Conservation (phyloP, 1,140 invertebrate species). For the Atta cephalotes region DNA sequence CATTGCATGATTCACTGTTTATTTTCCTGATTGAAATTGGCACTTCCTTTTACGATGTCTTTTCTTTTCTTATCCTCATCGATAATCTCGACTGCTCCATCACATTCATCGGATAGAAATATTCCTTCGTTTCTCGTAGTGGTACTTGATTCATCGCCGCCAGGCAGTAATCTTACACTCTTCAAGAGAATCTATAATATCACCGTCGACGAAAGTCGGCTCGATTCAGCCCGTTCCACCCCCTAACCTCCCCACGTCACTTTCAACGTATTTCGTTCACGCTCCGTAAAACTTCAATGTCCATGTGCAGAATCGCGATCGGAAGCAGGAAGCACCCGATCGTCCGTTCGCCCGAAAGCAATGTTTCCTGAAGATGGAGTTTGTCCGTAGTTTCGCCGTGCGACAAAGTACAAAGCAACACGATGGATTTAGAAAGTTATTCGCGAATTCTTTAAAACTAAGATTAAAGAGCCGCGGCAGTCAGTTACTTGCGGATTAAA, state of each 20-base stretch:
- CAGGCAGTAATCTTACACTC: slow-evolving; percentile 35
- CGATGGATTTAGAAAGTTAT: slow-evolving; percentile 35
- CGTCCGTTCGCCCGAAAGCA: slow-evolving; percentile 62
- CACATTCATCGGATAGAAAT: slow-evolving; percentile 53
- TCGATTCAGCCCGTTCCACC: slow-evolving; percentile 14
- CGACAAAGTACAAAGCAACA: slow-evolving; percentile 20
- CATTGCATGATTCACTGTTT: neutral
- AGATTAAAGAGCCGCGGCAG: slow-evolving; percentile 35
- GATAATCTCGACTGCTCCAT: slow-evolving; percentile 45
- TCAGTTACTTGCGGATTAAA: slow-evolving; percentile 40
- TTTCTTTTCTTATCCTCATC: neutral
- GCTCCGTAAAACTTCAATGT: slow-evolving; percentile 76
- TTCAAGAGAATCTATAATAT: slow-evolving; percentile 71
- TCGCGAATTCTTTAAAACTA: slow-evolving; percentile 24
- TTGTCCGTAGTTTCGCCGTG: slow-evolving; percentile 46
- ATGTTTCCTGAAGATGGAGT: slow-evolving; percentile 61
- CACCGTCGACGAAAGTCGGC: slow-evolving; percentile 45
- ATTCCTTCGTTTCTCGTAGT: slow-evolving; percentile 38
- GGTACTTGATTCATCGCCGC: slow-evolving; percentile 64
- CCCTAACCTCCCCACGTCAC: slow-evolving; percentile 35
- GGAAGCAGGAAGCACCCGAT: slow-evolving; percentile 39
- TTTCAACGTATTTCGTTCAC: slow-evolving; percentile 72
- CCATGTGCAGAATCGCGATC: slow-evolving; percentile 69
- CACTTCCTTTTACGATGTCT: slow-evolving; percentile 10
- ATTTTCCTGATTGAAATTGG: slow-evolving; percentile 43